These are phyloP conservation scores for Agrypnus murinus DNA, from an alignment of 2,888 invertebrate species.

Conservation along the genomic window DNA sequence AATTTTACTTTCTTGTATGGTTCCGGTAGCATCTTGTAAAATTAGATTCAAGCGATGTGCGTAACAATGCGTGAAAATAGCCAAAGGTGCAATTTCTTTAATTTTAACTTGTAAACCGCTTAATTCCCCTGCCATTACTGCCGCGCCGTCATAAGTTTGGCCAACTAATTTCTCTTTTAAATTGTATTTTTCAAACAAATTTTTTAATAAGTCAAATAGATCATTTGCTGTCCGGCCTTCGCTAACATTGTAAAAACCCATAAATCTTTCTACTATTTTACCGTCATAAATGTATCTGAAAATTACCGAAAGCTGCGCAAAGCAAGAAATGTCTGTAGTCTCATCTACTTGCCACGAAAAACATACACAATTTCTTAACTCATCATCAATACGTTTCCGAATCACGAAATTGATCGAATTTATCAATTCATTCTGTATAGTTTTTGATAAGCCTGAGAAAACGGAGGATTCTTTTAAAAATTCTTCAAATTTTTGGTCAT, in stretches of 20 bases:
- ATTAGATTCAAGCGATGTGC: constrained; percentile 51
- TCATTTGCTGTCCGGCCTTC: constrained; percentile 56
- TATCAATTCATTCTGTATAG: constrained; percentile 60
- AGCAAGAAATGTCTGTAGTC: constrained; percentile 58
- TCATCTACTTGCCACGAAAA: constrained; percentile 58
- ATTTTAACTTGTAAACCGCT: too few species aligned
- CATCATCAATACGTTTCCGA: constrained; percentile 52
- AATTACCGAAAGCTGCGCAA: constrained; percentile 57
- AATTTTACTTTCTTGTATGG: constrained; percentile 57
- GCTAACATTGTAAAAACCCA: too few species aligned
- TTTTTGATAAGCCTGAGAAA: constrained; percentile 56
- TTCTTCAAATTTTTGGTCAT: constrained; percentile 48
- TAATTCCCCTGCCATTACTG: constrained; percentile 59
- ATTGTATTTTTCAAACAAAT: too few species aligned
- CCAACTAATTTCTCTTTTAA: constrained; percentile 61
- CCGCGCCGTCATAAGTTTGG: constrained; percentile 63
- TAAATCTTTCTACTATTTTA: constrained; percentile 58
- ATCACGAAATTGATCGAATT: constrained; percentile 42
- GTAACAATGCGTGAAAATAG: constrained; percentile 53
- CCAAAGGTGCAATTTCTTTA: constrained; percentile 54
- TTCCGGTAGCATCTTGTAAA: constrained; percentile 55
- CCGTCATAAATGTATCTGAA: constrained; percentile 35
- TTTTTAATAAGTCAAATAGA: constrained; percentile 55
- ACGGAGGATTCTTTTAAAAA: constrained; percentile 56
- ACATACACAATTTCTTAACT: constrained; percentile 55